Evolutionary conservation across 2,113 vertebrate genomes (phyloP), one percentile per base, ranked within the genome.

Genomic region (Myodes glareolus): DNA sequence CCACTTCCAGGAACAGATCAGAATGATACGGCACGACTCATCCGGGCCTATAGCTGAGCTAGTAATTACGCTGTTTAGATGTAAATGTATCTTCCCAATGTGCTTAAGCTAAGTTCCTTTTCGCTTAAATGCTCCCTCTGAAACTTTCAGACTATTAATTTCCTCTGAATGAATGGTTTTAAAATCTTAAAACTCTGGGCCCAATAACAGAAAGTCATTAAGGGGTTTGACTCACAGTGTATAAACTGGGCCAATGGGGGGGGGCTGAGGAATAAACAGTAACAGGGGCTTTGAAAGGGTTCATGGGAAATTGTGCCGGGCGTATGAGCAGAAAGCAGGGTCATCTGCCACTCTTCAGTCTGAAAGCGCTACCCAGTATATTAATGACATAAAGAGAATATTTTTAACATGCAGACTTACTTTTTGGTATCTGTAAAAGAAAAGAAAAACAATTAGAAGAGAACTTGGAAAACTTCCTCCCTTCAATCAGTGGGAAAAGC

Each of bases 31-130:
- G 58, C 50, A 4, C 29, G 36, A 77, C 86, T 73, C 68, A 58
- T 84, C 67, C 19, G n/a, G 47, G 65, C 45, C 80, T 68, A 45
- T 80, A 67, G 75, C 72, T 81, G 33, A 52, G 36, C 8, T 94
- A 92, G 23, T 95, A 96, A 97, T 97, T 94, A 96, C 4, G 65
- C 68, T 92, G 47, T 94, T 98, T 94, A 93, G 90, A 98, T 96
- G 81, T 94, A 95, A 96, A 96, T 94, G 68, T 52, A 39, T 77
- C 94, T 97, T 97, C 88, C 80, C 94, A 96, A 94, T 52, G 39
- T 77, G 84, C 70, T 95, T 94, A 80, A 92, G 23, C 90, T 91
- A 85, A 93, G 29, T 86, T 85, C 72, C 50, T 90, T 89, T 97
- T 92, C 68, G 67, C 81, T 91, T 91, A 97, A 96, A 92, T 4